Evolutionary conservation across 1,140 invertebrate species (phyloP), one percentile per base, ranked within the genome.

Genomic region (Tribolium castaneum): DNA sequence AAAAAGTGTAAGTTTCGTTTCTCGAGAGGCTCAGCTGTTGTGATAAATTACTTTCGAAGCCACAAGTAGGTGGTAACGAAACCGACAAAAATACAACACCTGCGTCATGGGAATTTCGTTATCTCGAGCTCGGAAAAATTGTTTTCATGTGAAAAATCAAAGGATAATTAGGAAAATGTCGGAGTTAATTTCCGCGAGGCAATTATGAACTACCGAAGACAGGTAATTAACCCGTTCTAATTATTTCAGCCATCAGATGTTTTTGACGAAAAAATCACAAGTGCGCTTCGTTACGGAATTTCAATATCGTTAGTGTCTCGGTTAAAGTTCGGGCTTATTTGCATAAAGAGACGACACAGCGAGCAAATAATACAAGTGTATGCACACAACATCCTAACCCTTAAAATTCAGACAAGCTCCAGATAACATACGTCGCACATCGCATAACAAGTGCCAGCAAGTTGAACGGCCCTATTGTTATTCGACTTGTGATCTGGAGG

Each of bases 351-450:
- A 12, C 39, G 70, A 19, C 25, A 52, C 45, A 16, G 14, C 50
- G 7, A 54, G 25, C 35, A 51, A 54, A 73, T 54, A 54, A 52
- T 54, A 39, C 22, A 73, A 54, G 45, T 35, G 30, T 52, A 73
- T 73, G 71, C 49, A 51, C 49, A 52, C 71, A 73, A 35, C 71
- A 73, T 51, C 51, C 34, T 73, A 35, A 52, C 49, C 71, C 51
- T 73, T 73, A 73, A 73, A 73, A 73, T 73, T 73, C 71, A 73
- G 71, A 50, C 49, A 30, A 73, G 45, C 51, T 73, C 30, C 49
- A 73, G 71, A 73, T 73, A 73, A 73, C 71, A 73, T 73, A 73
- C 71, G 51, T 35, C 51, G 71, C 49, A 73, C 45, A 54, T 54
- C 1, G 71, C 45, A 73, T 73, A 73, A 73, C 51, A 73, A 72